Conservation (phyloP, 2,113 vertebrate species). For the Erythrocercus mccallii region DNA sequence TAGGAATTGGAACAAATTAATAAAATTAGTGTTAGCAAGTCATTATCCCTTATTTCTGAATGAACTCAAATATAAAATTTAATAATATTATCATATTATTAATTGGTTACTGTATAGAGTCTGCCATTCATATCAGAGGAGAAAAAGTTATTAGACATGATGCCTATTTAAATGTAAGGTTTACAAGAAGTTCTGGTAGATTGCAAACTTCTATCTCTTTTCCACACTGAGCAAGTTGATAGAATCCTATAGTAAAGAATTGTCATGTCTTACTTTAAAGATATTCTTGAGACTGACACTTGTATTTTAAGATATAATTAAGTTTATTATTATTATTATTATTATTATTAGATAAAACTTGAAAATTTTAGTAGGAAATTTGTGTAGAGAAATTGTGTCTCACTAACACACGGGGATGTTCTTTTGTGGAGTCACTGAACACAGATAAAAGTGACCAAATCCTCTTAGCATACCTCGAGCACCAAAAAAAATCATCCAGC, state of each 20-base stretch:
- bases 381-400: background rate
- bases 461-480: background rate
- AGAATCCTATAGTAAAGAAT: background rate
- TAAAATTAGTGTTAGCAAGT: background rate
- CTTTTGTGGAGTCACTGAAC: background rate
- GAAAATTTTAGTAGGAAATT: background rate
- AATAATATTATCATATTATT: background rate
- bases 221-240: background rate
- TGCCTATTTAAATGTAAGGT: background rate
- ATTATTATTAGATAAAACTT: background rate
- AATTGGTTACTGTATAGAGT: background rate
- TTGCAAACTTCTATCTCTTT: background rate
- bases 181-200: background rate
- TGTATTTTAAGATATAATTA: background rate
- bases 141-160: background rate
- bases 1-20: background rate
- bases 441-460: background rate
- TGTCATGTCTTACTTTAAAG: accelerated
- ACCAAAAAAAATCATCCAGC: background rate
- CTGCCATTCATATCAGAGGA: background rate
- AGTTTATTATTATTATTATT: background rate
- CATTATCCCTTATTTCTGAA: background rate
- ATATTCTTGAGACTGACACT: background rate
- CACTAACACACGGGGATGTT: background rate
- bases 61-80: background rate